Evolutionary conservation across 2,888 invertebrate species (phyloP), one percentile per base, ranked within the genome.

Genomic region (Diploptera punctata): DNA sequence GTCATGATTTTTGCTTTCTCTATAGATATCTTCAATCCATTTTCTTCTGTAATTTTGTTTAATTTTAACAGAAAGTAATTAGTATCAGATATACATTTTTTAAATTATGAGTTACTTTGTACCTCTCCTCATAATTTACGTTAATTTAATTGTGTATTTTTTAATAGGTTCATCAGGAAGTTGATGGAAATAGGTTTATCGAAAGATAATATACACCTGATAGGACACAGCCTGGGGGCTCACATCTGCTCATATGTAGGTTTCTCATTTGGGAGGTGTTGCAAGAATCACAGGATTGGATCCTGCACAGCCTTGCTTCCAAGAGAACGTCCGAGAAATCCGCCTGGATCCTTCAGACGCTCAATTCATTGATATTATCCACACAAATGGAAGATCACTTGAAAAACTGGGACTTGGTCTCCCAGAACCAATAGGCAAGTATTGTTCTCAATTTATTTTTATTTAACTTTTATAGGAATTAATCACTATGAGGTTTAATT

Each of bases 261-360:
- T 87, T 0, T 84, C 49, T n/a, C 21, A 52, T 19, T 65, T 75
- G 2, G 70, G 70, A 26, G 90, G 87, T 76, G 79, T 95, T 5
- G 94, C 91, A 4, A 86, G 95, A 68, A 95, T 97, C 68, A 91
- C 93, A 0, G 95, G 88, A 0, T 81, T 97, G 78, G 98, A 98
- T 84, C 97, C 98, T 0, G 97, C 98, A 0, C 94, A 95, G 75
- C 98, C 97, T 0, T 92, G 94, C 80, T 98, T 97, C 84, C 90
- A 91, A 72, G 90, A 93, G 78, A 92, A 93, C 0, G 90, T 91
- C 43, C 87, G 91, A 0, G 86, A 92, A 71, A 94, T 97, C 0
- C 89, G 97, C 0, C 84, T 98, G 65, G 96, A 97, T 81, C 88
- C 91, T 3, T 88, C 91, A 0, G 97, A 97, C 79, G 98, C 97